These are phyloP conservation scores for Diloba caeruleocephala DNA, from an alignment of 2,888 invertebrate species.

Conservation along the genomic window DNA sequence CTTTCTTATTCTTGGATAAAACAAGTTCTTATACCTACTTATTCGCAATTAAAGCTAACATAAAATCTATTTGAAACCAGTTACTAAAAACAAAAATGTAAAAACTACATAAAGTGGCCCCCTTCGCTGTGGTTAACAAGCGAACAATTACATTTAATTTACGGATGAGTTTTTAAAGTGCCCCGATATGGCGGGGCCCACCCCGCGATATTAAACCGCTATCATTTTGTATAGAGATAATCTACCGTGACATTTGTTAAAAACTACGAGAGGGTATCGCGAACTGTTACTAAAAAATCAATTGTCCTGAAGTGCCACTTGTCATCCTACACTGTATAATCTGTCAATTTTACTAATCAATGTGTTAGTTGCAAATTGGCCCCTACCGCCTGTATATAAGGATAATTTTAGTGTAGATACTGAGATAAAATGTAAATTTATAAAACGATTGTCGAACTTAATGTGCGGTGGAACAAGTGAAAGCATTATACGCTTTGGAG, in stretches of 20 bases:
- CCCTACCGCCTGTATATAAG: constrained; percentile 30
- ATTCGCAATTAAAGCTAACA: constrained; percentile 1
- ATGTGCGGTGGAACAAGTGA: constrained; percentile 62
- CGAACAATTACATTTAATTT: constrained; percentile 89
- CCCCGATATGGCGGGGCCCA: constrained; percentile 76
- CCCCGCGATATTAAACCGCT: constrained; percentile 70
- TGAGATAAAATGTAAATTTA: constrained; percentile 52
- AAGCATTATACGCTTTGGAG: constrained; percentile 60
- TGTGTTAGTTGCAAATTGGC: constrained; percentile 18
- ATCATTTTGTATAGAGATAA: constrained; percentile 69
- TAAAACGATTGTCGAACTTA: constrained; percentile 53
- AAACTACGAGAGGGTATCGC: constrained; percentile 84
- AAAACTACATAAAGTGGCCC: constrained; percentile 54
- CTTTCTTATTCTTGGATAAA: no score
- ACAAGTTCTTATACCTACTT: no score
- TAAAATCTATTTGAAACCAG: constrained; percentile 32
- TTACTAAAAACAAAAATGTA: constrained; percentile 48
- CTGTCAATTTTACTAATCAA: constrained; percentile 35
- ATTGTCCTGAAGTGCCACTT: constrained; percentile 83
- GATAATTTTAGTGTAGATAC: constrained; percentile 22
- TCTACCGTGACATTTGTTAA: constrained; percentile 87
- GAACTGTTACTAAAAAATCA: constrained; percentile 78
- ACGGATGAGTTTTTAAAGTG: constrained; percentile 86
- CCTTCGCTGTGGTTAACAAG: constrained; percentile 79
- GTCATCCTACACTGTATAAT: constrained; percentile 58